These are phyloP conservation scores for Montifringilla adamsi DNA, from an alignment of 2,113 vertebrate species.

Conservation along the genomic window DNA sequence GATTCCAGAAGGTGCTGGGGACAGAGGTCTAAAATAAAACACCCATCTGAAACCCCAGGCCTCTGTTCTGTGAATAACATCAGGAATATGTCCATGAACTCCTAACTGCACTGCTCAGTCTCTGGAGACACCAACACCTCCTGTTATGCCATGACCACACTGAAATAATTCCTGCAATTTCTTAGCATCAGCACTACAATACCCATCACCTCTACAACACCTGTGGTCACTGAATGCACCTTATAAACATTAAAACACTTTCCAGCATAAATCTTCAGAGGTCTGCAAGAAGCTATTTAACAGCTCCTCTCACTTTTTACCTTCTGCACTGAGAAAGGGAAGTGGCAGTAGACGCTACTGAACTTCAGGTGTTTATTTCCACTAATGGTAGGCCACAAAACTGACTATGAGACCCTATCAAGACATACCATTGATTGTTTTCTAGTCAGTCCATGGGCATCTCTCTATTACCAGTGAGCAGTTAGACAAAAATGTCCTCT, in stretches of 20 bases:
- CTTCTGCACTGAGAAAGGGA: neutral
- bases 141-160: neutral
- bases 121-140: slow-evolving; percentile 6
- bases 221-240: neutral
- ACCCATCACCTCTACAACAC: neutral
- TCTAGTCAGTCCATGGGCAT: neutral
- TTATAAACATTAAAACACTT: slow-evolving; percentile 17
- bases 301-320: neutral
- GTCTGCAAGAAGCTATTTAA: neutral
- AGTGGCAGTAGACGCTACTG: neutral
- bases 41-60: neutral
- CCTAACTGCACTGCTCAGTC: neutral
- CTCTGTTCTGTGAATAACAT: neutral
- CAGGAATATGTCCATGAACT: neutral
- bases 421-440: neutral
- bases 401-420: neutral
- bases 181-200: neutral
- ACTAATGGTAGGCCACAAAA: neutral
- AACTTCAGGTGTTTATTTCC: neutral
- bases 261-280: neutral
- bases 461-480: neutral
- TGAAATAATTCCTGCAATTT: slow-evolving; percentile 2
- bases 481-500: neutral
- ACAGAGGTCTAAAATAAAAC: neutral
- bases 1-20: neutral